Conservation (phyloP, 2,113 vertebrate genomes). For the Stigmatopora nigra region DNA sequence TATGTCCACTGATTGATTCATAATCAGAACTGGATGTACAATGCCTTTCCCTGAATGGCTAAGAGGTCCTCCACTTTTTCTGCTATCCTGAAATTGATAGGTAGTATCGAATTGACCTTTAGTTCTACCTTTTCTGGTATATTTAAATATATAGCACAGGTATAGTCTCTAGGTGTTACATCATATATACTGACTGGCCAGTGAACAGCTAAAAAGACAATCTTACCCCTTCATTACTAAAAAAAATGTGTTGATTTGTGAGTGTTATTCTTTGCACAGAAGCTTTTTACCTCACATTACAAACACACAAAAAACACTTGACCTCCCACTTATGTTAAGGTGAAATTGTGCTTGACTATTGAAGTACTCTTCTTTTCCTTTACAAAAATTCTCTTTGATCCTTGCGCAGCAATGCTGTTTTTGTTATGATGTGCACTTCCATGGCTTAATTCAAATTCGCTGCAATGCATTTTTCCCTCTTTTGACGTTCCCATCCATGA, state of each 20-base stretch:
- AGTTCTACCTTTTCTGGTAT: too few species aligned
- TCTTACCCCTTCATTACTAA: background rate
- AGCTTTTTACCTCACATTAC: constrained; percentile 29
- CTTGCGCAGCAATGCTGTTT: constrained; percentile 58
- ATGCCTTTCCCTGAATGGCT: too few species aligned
- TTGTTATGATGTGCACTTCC: constrained; percentile 42
- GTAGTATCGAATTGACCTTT: background rate
- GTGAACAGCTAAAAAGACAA: background rate
- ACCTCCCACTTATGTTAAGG: constrained; percentile 39
- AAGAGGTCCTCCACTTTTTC: background rate
- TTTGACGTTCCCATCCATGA: constrained; percentile 42
- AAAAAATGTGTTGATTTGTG: background rate
- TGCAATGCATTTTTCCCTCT: constrained; percentile 38
- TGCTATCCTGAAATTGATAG: background rate
- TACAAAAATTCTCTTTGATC: constrained; percentile 58
- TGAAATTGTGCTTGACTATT: constrained; percentile 40
- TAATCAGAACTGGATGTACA: background rate
- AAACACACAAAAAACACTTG: constrained; percentile 26
- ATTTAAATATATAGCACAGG: too few species aligned
- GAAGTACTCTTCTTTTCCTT: constrained; percentile 48
- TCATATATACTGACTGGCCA: background rate
- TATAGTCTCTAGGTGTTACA: background rate
- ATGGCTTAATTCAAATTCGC: constrained; percentile 30
- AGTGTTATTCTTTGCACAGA: background rate
- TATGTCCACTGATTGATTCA: background rate